These are phyloP conservation scores for Chromis chromis DNA, from an alignment of 2,797 vertebrate species.

Conservation along the genomic window DNA sequence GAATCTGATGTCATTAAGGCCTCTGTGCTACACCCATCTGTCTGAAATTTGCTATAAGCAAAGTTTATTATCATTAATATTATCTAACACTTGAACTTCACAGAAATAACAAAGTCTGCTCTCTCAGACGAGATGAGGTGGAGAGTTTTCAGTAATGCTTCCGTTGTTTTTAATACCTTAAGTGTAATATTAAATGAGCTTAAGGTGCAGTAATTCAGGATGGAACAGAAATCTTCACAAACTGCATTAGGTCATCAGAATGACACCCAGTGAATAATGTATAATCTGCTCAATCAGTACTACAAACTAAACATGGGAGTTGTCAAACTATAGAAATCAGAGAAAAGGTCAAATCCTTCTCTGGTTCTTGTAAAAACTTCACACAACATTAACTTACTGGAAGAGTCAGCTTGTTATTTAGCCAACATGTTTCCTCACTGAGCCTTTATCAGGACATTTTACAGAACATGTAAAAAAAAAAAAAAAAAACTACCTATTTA, in stretches of 20 bases:
- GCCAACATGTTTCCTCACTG: neutral
- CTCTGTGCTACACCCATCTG: conserved; percentile 11
- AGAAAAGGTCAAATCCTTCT: neutral
- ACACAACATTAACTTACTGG: neutral
- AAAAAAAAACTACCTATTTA: neutral
- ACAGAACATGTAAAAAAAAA: neutral
- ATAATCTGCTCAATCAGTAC: conserved; percentile 5
- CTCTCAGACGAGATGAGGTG: conserved; percentile 15
- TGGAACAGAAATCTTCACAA: conserved; percentile 39
- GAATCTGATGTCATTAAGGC: conserved; percentile 14
- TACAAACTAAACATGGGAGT: conserved; percentile 13
- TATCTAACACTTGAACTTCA: neutral
- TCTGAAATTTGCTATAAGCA: conserved; percentile 3
- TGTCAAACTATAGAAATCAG: conserved; percentile 1
- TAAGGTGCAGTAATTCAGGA: conserved; percentile 34
- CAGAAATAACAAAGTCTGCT: conserved; percentile 12
- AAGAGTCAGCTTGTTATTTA: neutral
- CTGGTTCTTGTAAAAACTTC: neutral
- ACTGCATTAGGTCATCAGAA: conserved; percentile 43
- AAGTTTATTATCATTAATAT: conserved; percentile 23
- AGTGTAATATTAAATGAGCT: conserved; percentile 53
- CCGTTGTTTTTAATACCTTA: conserved; percentile 48
- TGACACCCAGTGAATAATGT: conserved; percentile 40
- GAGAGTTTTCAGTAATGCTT: conserved; percentile 15
- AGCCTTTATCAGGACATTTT: neutral